Evolutionary conservation across 2,888 invertebrate genomes (phyloP).

Genomic region (Eurytoma californica): DNA sequence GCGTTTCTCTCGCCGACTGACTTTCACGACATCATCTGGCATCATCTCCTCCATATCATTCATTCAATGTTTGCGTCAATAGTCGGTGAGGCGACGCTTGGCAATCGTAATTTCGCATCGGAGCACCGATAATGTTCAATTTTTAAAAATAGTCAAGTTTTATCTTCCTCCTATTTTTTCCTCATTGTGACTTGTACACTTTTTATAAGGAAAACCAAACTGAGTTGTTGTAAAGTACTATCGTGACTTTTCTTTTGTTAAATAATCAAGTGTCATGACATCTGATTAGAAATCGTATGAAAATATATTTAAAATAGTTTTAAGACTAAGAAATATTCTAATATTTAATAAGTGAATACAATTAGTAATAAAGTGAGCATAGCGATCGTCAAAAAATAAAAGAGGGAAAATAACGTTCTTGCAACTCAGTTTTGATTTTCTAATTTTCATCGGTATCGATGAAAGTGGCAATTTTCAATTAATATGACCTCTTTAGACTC

Average conservation of each 20-base stretch:
- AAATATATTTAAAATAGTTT: conserved; percentile 42
- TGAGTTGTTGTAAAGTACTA: conserved; percentile 46
- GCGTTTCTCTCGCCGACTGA: conserved; percentile 64
- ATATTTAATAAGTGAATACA: conserved; percentile 40
- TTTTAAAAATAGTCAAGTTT: not conserved
- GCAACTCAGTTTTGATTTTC: conserved; percentile 51
- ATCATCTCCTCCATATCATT: conserved; percentile 72
- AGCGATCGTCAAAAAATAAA: conserved; percentile 27
- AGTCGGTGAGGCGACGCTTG: conserved; percentile 57
- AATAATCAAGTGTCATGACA: conserved; percentile 18
- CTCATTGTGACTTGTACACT: not conserved
- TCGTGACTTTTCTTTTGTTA: conserved; percentile 7
- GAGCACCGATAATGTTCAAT: too few species aligned
- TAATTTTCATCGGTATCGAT: conserved; percentile 20
- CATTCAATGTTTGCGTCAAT: conserved; percentile 73
- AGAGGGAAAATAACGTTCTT: conserved; percentile 17
- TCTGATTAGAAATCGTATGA: conserved; percentile 24
- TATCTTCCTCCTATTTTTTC: not conserved
- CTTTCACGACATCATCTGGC: conserved; percentile 70
- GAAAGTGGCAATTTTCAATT: conserved; percentile 18
- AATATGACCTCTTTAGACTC: not conserved
- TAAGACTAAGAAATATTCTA: conserved; percentile 37
- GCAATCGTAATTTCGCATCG: conserved; percentile 52
- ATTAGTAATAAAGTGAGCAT: conserved; percentile 26
- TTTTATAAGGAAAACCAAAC: conserved; percentile 28